phyloP scores from a whole-genome alignment of 2,797 vertebrate species.

The Enteromius radiatus region DNA sequence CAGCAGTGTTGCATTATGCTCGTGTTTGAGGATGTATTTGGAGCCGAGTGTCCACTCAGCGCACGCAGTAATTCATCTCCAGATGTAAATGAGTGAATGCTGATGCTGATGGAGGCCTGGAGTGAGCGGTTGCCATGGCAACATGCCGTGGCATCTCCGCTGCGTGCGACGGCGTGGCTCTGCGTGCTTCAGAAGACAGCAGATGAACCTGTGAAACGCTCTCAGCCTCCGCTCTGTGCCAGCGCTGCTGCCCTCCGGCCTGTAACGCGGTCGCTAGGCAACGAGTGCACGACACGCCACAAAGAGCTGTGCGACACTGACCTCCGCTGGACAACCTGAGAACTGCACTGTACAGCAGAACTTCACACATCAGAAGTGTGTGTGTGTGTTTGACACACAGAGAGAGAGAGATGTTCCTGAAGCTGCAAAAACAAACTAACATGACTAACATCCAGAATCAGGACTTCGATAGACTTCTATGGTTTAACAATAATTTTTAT shows the following conservation, averaged over 20 bases:
- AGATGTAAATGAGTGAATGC: slow-evolving; percentile 20
- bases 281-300: background rate
- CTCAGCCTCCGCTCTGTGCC: background rate
- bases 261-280: background rate
- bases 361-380: too few species aligned
- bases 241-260: background rate
- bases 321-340: slow-evolving; percentile 29
- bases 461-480: too few species aligned
- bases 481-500: too few species aligned
- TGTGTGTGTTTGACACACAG: background rate
- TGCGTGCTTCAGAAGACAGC: background rate
- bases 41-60: slow-evolving; percentile 1
- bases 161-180: too few species aligned
- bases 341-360: too few species aligned
- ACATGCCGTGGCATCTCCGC: background rate
- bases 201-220: background rate
- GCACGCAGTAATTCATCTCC: slow-evolving; percentile 16
- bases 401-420: too few species aligned
- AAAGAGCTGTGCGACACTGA: slow-evolving; percentile 3
- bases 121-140: slow-evolving; percentile 2
- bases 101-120: slow-evolving; percentile 15
- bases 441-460: too few species aligned
- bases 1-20: background rate
- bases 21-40: background rate
- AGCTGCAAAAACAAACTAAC: too few species aligned